Base-by-base conservation (phyloP, 2,113 vertebrate genomes). In the Terrapene triunguis region DNA sequence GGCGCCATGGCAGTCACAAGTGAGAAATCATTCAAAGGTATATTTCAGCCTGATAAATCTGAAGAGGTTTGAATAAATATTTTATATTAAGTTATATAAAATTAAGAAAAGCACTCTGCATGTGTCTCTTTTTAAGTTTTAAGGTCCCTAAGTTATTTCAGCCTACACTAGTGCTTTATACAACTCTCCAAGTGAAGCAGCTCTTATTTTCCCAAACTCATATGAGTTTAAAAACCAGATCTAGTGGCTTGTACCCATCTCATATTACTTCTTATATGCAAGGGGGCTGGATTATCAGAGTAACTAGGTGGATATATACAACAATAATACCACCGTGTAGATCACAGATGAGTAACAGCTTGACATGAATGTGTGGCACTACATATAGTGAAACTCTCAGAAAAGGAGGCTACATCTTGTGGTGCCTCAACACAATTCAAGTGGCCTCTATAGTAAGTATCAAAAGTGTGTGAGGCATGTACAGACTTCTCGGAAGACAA, bases 401-500 rank as follows among this genome's bases (percentile, higher is more conserved):
- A 32, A 76, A 92, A 87, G 82, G 2, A 62, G n/a, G 1, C 55
- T 21, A 6, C 13, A 47, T 90, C 85, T 22, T n/a, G 9, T 86
- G n/a, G 3, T 72, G 17, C 9, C 6, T 81, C 72, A 65, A 91
- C 10, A 90, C n/a, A 35, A 57, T 89, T 74, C n/a, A 94, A 85
- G 47, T 48, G 84, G 87, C 4, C 25, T 32, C 6, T 24, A 13
- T 29, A 83, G 48, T 14, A 74, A 59, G 11, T 47, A 59, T 0
- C 85, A 81, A 92, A 76, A 95, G 10, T 38, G 8, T 79, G 2
- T 5, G 78, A 47, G 47, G 14, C 5, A 84, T 6, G 4, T 76
- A 29, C 16, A 44, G 9, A 72, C 69, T 85, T 88, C 25, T 53
- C 44, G 24, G 4, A 88, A 62, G 19, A 62, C 4, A 29, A 93